Conservation (phyloP, 2,888 invertebrate genomes). For the Helobdella robusta region DNA sequence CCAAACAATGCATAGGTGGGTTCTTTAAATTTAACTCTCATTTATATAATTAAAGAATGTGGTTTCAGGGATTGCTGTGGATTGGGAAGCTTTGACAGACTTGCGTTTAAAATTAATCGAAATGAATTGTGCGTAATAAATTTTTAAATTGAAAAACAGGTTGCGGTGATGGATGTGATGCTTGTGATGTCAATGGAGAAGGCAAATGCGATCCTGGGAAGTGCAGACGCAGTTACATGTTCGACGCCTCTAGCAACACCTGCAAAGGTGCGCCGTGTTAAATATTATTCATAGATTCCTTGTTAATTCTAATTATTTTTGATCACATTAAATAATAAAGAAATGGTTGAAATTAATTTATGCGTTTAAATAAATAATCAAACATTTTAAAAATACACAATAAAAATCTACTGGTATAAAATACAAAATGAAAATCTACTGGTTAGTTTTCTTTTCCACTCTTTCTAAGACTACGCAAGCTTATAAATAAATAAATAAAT, state of each 20-base stretch:
- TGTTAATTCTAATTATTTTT: too few relatives aligned
- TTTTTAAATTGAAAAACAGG: constrained; percentile 7
- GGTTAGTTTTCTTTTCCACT: too few relatives aligned
- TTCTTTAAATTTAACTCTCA: neutral
- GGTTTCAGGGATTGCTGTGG: too few relatives aligned
- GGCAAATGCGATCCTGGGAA: constrained; percentile 23
- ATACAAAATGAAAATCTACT: too few relatives aligned
- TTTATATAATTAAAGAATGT: neutral
- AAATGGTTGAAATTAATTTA: too few relatives aligned
- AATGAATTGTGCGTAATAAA: neutral
- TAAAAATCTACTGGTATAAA: neutral
- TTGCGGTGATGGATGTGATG: constrained; percentile 21
- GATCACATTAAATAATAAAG: neutral
- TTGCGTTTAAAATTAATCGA: neutral
- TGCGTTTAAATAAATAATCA: constrained; percentile 1
- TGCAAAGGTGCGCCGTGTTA: constrained; percentile 27
- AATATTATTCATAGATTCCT: too few relatives aligned
- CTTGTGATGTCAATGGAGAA: constrained; percentile 20
- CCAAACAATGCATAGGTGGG: constrained; percentile 25
- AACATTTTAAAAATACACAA: neutral
- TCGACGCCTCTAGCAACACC: constrained; percentile 10
- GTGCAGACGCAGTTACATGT: constrained; percentile 21
- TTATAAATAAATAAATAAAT: too few relatives aligned
- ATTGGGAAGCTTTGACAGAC: neutral
- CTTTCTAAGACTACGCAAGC: too few relatives aligned